A percentile compares a stretch with the other conserved stretches of the same genome.
phyloP scores from a whole-genome alignment of 2,797 vertebrate genomes.

The Buceros bicornis region DNA sequence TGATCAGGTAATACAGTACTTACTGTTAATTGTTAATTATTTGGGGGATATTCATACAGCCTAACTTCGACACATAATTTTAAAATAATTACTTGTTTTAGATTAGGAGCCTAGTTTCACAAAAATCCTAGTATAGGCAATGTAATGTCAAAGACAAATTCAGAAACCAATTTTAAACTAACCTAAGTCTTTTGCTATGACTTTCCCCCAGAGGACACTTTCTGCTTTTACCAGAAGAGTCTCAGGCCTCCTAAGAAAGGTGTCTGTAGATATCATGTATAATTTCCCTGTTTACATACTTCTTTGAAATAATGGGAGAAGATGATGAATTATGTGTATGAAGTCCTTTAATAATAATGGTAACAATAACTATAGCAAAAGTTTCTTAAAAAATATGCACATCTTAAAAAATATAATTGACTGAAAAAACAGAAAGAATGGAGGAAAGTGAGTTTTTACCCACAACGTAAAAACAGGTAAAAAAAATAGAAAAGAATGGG shows the following conservation, averaged over 20 bases:
- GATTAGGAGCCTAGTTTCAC: neutral
- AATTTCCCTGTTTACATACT: neutral
- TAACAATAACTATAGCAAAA: neutral
- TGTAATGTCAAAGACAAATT: neutral
- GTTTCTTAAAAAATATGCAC: neutral
- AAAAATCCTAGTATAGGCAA: neutral
- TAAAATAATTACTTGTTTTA: neutral
- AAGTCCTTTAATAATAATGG: neutral
- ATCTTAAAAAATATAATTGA: neutral
- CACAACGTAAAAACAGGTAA: no score
- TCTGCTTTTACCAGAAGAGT: neutral
- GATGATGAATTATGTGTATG: accelerated
- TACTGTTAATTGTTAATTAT: neutral
- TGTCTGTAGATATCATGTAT: neutral
- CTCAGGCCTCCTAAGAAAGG: neutral
- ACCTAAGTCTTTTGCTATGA: neutral
- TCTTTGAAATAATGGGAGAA: neutral
- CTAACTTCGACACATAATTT: neutral
- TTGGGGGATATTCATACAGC: neutral
- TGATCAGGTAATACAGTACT: neutral
- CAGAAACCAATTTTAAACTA: neutral
- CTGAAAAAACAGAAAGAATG: neutral
- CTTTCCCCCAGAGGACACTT: neutral
- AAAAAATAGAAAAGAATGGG: neutral
- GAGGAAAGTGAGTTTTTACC: neutral